phyloP scores from a whole-genome alignment of 2,888 invertebrate genomes.

The Stegana nigrithorax region DNA sequence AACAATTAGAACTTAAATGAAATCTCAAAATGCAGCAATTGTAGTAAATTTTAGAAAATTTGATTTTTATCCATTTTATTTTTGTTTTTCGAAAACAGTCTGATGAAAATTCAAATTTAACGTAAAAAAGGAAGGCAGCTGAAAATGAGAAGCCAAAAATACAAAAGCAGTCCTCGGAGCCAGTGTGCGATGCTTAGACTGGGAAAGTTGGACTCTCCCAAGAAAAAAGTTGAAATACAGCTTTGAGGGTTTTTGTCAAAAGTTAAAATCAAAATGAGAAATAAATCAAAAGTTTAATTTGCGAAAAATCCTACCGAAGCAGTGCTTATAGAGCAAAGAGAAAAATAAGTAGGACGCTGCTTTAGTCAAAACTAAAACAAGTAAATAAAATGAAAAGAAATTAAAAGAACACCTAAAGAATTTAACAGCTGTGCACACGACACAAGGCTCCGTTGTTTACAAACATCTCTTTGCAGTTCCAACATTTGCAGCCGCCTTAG shows the following conservation, averaged over 20 bases:
- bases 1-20: constrained; percentile 32
- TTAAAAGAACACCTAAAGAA: neutral
- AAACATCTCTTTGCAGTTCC: neutral
- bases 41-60: neutral
- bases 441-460: neutral
- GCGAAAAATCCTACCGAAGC: neutral
- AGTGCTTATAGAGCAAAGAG: too few species aligned
- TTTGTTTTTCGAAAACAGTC: neutral
- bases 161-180: too few species aligned
- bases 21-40: too few species aligned
- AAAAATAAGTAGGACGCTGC: neutral
- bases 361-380: neutral
- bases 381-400: neutral
- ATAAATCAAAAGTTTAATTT: neutral
- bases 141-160: neutral
- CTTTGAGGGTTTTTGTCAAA: neutral
- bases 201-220: neutral
- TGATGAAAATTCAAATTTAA: too few species aligned
- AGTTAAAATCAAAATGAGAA: neutral
- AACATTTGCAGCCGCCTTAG: too few species aligned
- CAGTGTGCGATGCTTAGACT: neutral
- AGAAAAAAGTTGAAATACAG: neutral
- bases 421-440: neutral
- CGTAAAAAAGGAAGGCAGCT: neutral
- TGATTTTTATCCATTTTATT: neutral